Conservation (phyloP, 2,113 vertebrate species). For the Larimichthys polyactis region DNA sequence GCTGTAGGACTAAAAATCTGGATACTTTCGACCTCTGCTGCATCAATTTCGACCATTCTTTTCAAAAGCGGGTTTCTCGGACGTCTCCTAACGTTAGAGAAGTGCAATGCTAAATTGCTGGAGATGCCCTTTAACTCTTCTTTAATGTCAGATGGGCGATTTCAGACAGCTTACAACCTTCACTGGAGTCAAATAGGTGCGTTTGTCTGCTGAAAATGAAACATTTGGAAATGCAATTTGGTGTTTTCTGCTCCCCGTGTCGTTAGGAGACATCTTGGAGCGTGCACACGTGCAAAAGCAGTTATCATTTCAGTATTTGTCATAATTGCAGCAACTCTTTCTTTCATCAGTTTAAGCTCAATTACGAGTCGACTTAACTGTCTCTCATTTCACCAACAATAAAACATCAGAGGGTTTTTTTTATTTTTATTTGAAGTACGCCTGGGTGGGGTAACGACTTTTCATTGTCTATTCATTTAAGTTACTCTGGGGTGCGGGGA, state of each 20-base stretch:
- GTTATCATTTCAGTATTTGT: neutral
- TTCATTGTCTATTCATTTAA: constrained; percentile 76
- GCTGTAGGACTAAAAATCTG: neutral
- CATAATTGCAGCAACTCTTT: neutral
- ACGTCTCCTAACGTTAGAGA: neutral
- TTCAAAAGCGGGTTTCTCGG: neutral
- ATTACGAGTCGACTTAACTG: neutral
- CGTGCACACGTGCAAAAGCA: neutral
- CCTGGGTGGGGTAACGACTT: constrained; percentile 59
- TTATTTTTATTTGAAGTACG: constrained; percentile 3
- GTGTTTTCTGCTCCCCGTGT: neutral
- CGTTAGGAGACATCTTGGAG: neutral
- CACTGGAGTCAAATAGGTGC: neutral
- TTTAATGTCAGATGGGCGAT: neutral
- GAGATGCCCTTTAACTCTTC: neutral
- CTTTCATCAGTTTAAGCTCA: neutral
- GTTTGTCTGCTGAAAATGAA: neutral
- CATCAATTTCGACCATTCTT: neutral
- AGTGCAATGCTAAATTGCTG: neutral
- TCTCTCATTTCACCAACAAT: constrained; percentile 4
- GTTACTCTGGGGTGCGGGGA: constrained; percentile 42
- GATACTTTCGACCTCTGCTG: neutral
- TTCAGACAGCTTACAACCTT: neutral
- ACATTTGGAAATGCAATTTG: neutral
- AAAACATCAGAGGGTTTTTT: constrained; percentile 44